Conservation (phyloP, 1,140 invertebrate species). For the Bacillus rossius region DNA sequence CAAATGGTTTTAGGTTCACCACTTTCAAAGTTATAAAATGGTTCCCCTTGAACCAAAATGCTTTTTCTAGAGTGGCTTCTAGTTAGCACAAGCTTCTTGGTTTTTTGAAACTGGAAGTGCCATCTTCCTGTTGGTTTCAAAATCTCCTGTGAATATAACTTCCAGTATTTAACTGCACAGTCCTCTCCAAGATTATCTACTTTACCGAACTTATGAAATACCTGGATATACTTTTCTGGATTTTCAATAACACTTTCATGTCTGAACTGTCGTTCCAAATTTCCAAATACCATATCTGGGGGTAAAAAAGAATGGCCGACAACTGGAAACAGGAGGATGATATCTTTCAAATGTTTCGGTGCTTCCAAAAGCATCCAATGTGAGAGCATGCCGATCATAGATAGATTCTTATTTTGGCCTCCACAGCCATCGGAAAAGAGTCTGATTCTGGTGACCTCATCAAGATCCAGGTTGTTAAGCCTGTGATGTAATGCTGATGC, state of each 20-base stretch:
- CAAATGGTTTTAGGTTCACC: not conserved
- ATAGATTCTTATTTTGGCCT: slow-evolving; percentile 13
- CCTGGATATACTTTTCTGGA: slow-evolving; percentile 1
- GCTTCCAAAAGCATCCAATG: slow-evolving; percentile 6
- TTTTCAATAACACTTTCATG: not conserved
- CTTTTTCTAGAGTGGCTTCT: not conserved
- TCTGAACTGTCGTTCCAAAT: slow-evolving; percentile 10
- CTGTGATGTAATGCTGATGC: slow-evolving; percentile 5
- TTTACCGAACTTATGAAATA: not conserved
- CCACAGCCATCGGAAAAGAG: slow-evolving; percentile 11
- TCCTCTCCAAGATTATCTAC: not conserved
- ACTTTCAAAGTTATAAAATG: not conserved
- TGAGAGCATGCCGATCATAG: not conserved
- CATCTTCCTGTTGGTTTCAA: not conserved
- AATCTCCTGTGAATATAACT: not conserved
- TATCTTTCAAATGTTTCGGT: slow-evolving; percentile 8
- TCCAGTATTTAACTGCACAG: not conserved
- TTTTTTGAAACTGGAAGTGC: slow-evolving; percentile 1
- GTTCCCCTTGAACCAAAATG: not conserved
- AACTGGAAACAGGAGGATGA: not conserved
- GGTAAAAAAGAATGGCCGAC: slow-evolving; percentile 3
- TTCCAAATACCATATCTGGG: slow-evolving; percentile 11
- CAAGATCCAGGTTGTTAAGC: not conserved
- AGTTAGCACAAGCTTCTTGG: not conserved
- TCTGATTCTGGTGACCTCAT: slow-evolving; percentile 9